These are phyloP conservation scores for Chrysocyon brachyurus DNA, from an alignment of 2,797 vertebrate genomes.

Conservation along the genomic window DNA sequence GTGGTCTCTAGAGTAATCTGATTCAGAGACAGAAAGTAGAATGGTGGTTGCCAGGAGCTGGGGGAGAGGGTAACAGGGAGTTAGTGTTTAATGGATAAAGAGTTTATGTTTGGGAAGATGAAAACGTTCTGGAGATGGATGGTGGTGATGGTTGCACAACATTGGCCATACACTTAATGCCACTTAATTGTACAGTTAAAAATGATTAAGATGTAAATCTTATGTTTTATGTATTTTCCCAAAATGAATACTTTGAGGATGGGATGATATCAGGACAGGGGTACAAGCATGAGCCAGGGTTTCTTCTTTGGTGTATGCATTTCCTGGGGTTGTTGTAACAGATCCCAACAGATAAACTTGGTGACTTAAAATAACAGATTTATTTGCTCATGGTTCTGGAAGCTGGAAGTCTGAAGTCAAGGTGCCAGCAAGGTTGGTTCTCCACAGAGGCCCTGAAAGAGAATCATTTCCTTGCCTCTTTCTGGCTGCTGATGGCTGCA, in stretches of 20 bases:
- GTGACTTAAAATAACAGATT: not conserved
- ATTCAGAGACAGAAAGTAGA: not conserved
- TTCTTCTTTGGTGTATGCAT: not conserved
- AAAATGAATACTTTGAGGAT: not conserved
- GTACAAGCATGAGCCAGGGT: not conserved
- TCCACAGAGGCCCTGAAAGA: not conserved
- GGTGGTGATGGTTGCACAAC: not conserved
- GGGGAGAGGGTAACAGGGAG: not conserved
- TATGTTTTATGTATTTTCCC: not conserved
- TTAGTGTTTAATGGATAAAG: not conserved
- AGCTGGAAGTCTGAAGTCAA: not conserved
- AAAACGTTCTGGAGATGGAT: not conserved
- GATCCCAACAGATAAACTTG: not conserved
- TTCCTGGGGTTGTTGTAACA: not conserved
- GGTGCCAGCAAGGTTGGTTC: not conserved
- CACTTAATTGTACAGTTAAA: not conserved
- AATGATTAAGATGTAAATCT: not conserved
- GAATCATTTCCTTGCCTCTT: not conserved
- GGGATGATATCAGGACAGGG: fast-evolving
- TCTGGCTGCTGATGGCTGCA: not conserved
- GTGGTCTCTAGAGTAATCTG: not conserved
- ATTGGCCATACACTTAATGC: not conserved
- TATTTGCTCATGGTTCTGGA: not conserved
- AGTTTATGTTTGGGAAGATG: not conserved
- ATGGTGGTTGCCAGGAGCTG: not conserved